Evolutionary conservation across 2,797 vertebrate genomes (phyloP), one percentile per base, ranked within the genome.

Genomic region (Sternarchorhynchus goeldii): DNA sequence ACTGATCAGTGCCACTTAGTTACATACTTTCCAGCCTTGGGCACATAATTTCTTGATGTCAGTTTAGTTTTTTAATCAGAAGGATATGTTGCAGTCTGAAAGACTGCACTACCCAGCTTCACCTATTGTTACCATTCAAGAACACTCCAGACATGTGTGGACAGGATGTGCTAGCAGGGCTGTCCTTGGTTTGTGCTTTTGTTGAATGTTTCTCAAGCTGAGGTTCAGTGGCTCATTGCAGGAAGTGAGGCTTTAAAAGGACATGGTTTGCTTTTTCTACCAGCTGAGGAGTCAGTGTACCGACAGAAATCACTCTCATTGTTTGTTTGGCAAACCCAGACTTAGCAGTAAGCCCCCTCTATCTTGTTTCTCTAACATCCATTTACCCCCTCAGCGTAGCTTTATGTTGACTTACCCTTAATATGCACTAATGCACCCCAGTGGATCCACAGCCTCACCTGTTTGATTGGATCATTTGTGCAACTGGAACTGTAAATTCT

Each of bases 291-390:
- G 41, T 41, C 29, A 25, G 53, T 76, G 60, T 75, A 62, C 77
- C 69, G 70, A 85, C 59, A 77, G 45, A 77, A 67, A 53, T 73
- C 25, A 34, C 60, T 59, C 25, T 55, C 65, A 18, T 45, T 68
- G 67, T 73, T 86, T 87, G 81, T 83, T 86, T 86, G 72, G 45
- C 81, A 68, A 84, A 81, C 32, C 41, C 58, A 56, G 60, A 64
- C 41, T 32, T 60, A 78, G 81, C 83, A 84, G 84, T 85, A 89
- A 87, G 81, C 55, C 69, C 63, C 80, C 77, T 5, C 50, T 12
- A 50, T 18, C 14, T 5, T 75, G 72, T 77, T 81, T 82, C 77
- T 79, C 69, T 57, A 57, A 76, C 82, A 82, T 87, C 77, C 53
- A 68, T 79, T 83, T 82, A 84, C 85, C 72, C 67, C 78, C 68